Base-by-base conservation (phyloP, 2,888 invertebrate genomes). In the Malthinus seriepunctatus region DNA sequence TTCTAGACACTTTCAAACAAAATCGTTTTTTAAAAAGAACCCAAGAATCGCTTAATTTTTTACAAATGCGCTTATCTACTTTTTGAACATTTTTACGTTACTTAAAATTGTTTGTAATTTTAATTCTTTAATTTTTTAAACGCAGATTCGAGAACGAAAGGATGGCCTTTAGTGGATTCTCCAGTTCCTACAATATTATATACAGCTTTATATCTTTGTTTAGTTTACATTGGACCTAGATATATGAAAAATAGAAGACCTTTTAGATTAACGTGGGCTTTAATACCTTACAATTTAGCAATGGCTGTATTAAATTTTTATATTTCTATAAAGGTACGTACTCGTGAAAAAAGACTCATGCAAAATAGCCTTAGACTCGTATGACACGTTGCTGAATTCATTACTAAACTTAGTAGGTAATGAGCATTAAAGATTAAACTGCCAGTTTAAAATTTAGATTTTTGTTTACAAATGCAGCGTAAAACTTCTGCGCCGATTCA, bases 151-250 rank as follows among this genome's bases (percentile, higher is more conserved):
- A 83, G 93, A 72, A 91, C 93, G 32, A 87, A 86, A 82, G 90
- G 90, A 79, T 94, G 93, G 93, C 86, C 88, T 0, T 78, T 94
- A 69, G 93, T 94, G 54, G 89, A 91, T 69, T 93, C 93, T 0
- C 92, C 92, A 1, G 75, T 84, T 54, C 90, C 91, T 1, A 92
- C 91, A 4, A 71, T 88, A 4, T 69, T 86, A 12, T 87, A 90
- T 74, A 88, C 90, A 8, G 63, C 85, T 48, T 65, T 88, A 8
- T 95, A 95, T 75, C 81, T 94, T 39, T 81, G 86, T 67, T 84
- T 92, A 68, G 93, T 94, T 8, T 88, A 87, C 84, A 79, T 85
- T 12, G 93, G 94, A 1, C 95, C 95, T 35, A 89, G 86, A 73
- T 67, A 90, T 33, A 94, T 95, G 95, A 85, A 84, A 74, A 83